phyloP scores from a whole-genome alignment of 2,888 invertebrate species.

The Baccha elongata region DNA sequence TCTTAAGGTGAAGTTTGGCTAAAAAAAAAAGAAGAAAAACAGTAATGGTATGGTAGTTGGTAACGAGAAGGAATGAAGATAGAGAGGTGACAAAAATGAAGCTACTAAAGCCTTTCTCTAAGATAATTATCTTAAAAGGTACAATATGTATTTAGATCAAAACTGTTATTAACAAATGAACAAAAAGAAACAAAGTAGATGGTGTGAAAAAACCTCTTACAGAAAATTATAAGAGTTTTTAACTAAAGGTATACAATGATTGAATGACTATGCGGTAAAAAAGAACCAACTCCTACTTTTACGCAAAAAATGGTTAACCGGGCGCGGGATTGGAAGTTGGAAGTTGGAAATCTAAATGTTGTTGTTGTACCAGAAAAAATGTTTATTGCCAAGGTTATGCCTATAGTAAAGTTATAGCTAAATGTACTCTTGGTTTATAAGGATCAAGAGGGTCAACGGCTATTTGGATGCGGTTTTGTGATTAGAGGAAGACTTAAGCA shows the following conservation, averaged over 20 bases:
- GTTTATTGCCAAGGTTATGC: too few species aligned
- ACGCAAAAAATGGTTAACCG: too few species aligned
- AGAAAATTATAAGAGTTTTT: background rate
- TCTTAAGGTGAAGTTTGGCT: slow-evolving; percentile 55
- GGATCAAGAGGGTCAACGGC: too few species aligned
- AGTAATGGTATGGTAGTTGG: background rate
- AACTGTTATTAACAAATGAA: slow-evolving; percentile 10
- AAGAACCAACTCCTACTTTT: too few species aligned
- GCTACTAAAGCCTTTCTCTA: slow-evolving; percentile 34
- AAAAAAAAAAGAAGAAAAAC: slow-evolving; percentile 28
- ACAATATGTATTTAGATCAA: slow-evolving; percentile 11
- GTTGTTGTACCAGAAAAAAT: too few species aligned
- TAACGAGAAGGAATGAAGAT: background rate
- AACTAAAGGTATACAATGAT: background rate
- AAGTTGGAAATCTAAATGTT: too few species aligned
- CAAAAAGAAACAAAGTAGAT: background rate
- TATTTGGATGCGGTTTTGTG: too few species aligned
- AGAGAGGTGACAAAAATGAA: slow-evolving; percentile 38
- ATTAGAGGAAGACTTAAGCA: too few species aligned
- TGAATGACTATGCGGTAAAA: background rate
- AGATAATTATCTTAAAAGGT: slow-evolving; percentile 53
- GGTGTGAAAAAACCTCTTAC: background rate
- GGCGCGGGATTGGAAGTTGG: too few species aligned
- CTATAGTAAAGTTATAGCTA: too few species aligned
- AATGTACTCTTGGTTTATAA: too few species aligned